Percentiles rank a stretch among this genome's conserved stretches.
Conservation (phyloP, 2,797 vertebrate species). For the Propithecus perrieri region DNA sequence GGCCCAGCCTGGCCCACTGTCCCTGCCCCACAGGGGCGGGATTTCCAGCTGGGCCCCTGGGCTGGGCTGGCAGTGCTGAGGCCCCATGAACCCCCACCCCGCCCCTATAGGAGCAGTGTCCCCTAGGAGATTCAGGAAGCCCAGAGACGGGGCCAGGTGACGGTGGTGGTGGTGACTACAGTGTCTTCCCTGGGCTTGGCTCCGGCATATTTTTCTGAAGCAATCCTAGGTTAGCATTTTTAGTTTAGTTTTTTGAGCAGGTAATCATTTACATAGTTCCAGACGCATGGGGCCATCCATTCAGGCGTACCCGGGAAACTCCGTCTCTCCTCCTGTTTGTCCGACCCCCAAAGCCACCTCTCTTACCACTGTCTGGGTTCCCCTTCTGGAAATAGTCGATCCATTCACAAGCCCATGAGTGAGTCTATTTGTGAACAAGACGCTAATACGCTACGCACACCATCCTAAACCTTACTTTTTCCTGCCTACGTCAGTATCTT, state of each 20-base stretch:
- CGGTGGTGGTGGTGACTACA: no score
- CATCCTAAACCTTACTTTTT: background rate
- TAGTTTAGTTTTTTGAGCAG: background rate
- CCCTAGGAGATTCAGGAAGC: background rate
- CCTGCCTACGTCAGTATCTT: rapidly evolving
- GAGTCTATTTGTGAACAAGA: background rate
- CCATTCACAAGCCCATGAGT: background rate
- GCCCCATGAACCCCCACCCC: no score
- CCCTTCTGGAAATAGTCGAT: background rate
- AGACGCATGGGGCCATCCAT: background rate
- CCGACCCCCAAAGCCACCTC: background rate
- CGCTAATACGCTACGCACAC: rapidly evolving
- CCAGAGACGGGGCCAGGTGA: background rate
- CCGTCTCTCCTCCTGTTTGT: background rate
- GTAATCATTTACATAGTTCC: background rate
- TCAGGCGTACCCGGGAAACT: background rate
- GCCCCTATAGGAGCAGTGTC: background rate
- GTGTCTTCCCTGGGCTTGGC: background rate
- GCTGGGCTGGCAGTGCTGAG: background rate
- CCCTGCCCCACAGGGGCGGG: background rate
- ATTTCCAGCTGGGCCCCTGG: background rate
- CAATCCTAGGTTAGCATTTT: background rate
- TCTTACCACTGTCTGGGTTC: background rate
- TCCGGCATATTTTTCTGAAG: background rate
- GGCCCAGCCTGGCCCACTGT: background rate